Evolutionary conservation across 2,113 vertebrate species (phyloP).

Genomic region (Tetrao urogallus): DNA sequence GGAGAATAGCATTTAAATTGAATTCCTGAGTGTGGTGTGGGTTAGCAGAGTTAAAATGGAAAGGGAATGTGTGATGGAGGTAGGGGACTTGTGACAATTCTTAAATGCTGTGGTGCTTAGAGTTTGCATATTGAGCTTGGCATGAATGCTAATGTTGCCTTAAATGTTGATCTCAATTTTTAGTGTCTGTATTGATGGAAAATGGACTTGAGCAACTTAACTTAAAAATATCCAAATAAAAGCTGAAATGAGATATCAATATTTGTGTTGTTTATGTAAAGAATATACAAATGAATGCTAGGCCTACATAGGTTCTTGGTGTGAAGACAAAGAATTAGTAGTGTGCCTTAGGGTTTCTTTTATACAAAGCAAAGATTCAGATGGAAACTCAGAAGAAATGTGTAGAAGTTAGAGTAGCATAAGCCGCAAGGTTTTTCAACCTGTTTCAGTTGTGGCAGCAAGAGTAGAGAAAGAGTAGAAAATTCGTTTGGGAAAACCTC

Average conservation of each 20-base stretch:
- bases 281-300: too few species aligned
- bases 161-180: conserved; percentile 68
- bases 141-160: conserved; percentile 65
- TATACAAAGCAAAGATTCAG: not conserved
- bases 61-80: conserved; percentile 24
- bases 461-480: not conserved
- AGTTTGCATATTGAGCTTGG: conserved; percentile 55
- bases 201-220: conserved; percentile 68
- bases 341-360: not conserved
- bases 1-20: not conserved
- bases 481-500: not conserved
- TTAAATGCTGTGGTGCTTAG: conserved; percentile 49
- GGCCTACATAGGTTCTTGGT: not conserved
- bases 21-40: not conserved
- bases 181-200: conserved; percentile 62
- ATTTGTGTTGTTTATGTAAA: conserved; percentile 36
- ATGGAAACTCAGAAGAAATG: not conserved
- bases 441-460: not conserved
- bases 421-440: not conserved
- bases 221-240: conserved; percentile 59
- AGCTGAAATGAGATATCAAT: not conserved
- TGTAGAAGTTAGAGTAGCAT: not conserved
- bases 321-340: not conserved
- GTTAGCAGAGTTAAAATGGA: not conserved
- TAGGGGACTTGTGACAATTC: conserved; percentile 5